Percentiles rank a stretch among this genome's conserved stretches.
Evolutionary conservation across 1,140 invertebrate genomes (phyloP).

Genomic region (Caenorhabditis remanei): DNA sequence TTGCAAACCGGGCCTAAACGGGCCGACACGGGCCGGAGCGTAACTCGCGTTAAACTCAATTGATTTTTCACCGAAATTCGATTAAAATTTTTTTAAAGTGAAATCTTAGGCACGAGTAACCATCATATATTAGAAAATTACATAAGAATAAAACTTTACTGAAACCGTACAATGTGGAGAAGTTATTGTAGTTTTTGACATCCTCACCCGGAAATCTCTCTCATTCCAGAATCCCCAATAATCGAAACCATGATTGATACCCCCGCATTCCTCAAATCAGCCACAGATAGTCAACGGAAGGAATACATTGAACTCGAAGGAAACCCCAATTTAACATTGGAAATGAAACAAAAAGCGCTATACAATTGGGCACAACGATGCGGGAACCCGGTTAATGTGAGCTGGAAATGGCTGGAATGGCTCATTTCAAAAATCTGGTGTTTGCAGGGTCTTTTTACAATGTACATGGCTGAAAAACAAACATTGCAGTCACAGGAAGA

Average conservation of each 20-base stretch:
- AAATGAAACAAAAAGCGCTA: slow-evolving; percentile 24
- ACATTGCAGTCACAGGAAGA: slow-evolving; percentile 39
- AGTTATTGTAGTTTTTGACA: no score
- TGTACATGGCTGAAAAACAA: slow-evolving; percentile 44
- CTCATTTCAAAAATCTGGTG: neutral
- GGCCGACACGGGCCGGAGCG: no score
- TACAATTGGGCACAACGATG: slow-evolving; percentile 30
- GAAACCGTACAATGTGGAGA: no score
- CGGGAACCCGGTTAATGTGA: slow-evolving; percentile 35
- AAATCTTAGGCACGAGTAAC: no score
- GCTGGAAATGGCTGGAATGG: neutral
- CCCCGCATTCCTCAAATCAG: slow-evolving; percentile 1
- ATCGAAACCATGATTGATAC: slow-evolving; percentile 42
- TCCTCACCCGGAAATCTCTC: no score
- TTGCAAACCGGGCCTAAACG: no score
- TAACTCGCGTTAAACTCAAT: no score
- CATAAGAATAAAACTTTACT: no score
- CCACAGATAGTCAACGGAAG: slow-evolving; percentile 15
- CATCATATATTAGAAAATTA: no score
- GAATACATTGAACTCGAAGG: slow-evolving; percentile 44
- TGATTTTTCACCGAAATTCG: no score
- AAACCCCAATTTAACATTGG: slow-evolving; percentile 49
- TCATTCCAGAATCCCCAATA: neutral
- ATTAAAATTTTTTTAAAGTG: no score
- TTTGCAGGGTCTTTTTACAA: slow-evolving; percentile 20